These are phyloP conservation scores for Eristalinus sepulchralis DNA, from an alignment of 2,888 invertebrate genomes.

Conservation along the genomic window DNA sequence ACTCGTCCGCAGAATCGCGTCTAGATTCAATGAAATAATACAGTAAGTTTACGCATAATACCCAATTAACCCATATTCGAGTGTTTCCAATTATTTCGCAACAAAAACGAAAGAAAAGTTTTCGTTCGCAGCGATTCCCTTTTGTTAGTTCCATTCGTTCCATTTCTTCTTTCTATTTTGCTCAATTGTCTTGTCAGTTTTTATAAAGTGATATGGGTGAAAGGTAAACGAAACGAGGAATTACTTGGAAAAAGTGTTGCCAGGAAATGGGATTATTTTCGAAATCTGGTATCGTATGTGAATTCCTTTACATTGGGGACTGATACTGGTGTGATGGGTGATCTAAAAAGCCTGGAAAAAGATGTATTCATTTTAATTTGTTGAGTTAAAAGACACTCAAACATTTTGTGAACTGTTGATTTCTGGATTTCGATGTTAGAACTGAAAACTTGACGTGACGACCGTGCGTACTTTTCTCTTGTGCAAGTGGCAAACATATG, in stretches of 20 bases:
- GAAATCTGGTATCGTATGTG: background rate
- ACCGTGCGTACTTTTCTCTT: too few relatives aligned
- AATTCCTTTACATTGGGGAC: background rate
- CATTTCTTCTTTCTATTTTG: slow-evolving; percentile 49
- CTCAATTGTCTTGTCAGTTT: slow-evolving; percentile 8
- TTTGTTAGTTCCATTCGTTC: slow-evolving; percentile 64
- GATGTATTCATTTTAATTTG: too few relatives aligned
- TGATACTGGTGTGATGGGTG: too few relatives aligned
- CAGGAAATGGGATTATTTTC: background rate
- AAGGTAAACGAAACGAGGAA: slow-evolving; percentile 31
- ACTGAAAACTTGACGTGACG: too few relatives aligned
- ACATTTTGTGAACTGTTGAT: too few relatives aligned
- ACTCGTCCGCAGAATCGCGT: slow-evolving; percentile 16
- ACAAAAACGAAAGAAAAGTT: slow-evolving; percentile 49
- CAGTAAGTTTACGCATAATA: slow-evolving; percentile 36
- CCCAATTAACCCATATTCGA: slow-evolving; percentile 68
- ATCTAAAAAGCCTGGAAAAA: too few relatives aligned
- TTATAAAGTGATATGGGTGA: background rate
- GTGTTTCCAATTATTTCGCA: slow-evolving; percentile 65
- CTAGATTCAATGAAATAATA: background rate
- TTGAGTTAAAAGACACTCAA: too few relatives aligned
- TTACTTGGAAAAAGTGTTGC: slow-evolving; percentile 16
- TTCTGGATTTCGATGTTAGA: too few relatives aligned
- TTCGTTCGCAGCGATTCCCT: slow-evolving; percentile 34
- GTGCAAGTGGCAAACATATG: too few relatives aligned